Conservation (phyloP, 1,140 invertebrate genomes). For the Oryctes rhinoceros region DNA sequence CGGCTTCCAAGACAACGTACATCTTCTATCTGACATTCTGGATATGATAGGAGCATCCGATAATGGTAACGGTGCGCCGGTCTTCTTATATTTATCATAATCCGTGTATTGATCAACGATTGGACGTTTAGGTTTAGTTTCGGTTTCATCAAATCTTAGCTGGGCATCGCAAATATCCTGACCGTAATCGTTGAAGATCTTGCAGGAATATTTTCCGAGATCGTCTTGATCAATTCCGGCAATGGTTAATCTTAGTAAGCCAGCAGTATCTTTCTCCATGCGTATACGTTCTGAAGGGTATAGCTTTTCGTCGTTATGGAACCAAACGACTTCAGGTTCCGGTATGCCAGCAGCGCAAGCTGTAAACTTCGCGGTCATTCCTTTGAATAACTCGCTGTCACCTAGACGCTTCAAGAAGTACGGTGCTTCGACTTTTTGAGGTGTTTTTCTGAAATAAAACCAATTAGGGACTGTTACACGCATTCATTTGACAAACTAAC, state of each 20-base stretch:
- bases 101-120: constrained; percentile 83
- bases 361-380: constrained; percentile 91
- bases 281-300: constrained; percentile 81
- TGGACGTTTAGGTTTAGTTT: constrained; percentile 73
- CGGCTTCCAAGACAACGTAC: constrained; percentile 91
- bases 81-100: constrained; percentile 83
- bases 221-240: constrained; percentile 78
- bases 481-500: constrained; percentile 65
- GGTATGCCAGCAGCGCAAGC: constrained; percentile 86
- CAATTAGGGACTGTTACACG: not conserved
- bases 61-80: constrained; percentile 82
- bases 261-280: constrained; percentile 83
- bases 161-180: constrained; percentile 83
- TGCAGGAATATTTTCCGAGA: constrained; percentile 82
- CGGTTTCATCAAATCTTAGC: constrained; percentile 81
- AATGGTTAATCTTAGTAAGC: constrained; percentile 81
- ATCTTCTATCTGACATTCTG: constrained; percentile 83
- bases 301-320: constrained; percentile 79
- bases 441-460: constrained; percentile 68
- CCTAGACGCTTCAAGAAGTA: constrained; percentile 89
- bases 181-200: constrained; percentile 84
- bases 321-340: constrained; percentile 87
- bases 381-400: constrained; percentile 85
- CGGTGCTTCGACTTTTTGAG: constrained; percentile 81
- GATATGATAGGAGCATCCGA: constrained; percentile 89